These are phyloP conservation scores for Sphecodes monilicornis DNA, from an alignment of 2,888 invertebrate genomes.

Conservation along the genomic window DNA sequence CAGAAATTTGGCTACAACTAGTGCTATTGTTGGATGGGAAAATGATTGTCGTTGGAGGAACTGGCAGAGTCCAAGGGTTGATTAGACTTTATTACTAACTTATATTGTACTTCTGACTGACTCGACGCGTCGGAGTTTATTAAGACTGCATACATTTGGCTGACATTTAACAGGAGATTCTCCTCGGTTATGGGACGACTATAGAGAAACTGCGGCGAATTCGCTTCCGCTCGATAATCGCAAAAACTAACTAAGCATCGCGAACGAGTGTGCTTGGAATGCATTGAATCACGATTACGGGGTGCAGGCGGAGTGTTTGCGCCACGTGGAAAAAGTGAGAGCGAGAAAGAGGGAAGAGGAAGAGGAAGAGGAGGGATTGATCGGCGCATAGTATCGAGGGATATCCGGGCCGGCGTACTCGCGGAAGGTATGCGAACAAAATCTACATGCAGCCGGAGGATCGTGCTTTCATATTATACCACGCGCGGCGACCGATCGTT, in stretches of 20 bases:
- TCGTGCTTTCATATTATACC: conserved; percentile 49
- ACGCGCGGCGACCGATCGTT: conserved; percentile 50
- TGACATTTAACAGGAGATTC: background rate
- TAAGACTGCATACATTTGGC: background rate
- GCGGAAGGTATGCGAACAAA: conserved; percentile 32
- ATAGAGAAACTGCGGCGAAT: background rate
- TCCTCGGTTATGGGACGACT: background rate
- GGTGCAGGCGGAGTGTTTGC: background rate
- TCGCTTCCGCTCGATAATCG: background rate
- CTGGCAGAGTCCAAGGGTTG: background rate
- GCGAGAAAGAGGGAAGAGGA: conserved; percentile 22
- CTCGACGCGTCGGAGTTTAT: background rate
- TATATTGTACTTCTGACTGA: background rate
- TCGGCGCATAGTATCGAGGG: conserved; percentile 43
- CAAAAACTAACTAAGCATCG: conserved; percentile 9
- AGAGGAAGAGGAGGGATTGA: conserved; percentile 43
- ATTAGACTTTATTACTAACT: too few relatives aligned
- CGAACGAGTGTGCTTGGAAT: conserved; percentile 20
- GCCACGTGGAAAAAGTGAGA: conserved; percentile 14
- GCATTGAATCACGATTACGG: conserved; percentile 32
- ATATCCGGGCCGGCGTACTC: conserved; percentile 31
- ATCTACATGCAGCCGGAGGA: conserved; percentile 35
- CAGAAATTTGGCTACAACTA: background rate
- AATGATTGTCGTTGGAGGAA: background rate
- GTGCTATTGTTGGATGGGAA: background rate